Percentiles rank a stretch among this genome's conserved stretches.
phyloP scores from a whole-genome alignment of 2,888 invertebrate genomes.

The Ligdia adustata region DNA sequence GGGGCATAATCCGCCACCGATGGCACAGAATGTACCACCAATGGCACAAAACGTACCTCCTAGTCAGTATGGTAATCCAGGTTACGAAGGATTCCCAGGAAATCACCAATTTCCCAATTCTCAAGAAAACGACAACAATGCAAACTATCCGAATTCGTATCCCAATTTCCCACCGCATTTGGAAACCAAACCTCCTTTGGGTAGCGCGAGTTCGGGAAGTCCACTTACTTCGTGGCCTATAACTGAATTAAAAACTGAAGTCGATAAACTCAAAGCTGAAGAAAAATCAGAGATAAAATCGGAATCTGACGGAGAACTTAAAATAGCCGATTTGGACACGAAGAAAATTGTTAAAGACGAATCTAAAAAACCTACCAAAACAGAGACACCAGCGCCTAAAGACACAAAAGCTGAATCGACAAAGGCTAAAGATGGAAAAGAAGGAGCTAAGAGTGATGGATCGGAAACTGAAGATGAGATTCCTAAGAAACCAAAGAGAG shows the following conservation, averaged over 20 bases:
- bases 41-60: constrained; percentile 44
- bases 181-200: constrained; percentile 71
- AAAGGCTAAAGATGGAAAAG: constrained; percentile 51
- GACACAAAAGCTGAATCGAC: constrained; percentile 44
- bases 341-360: constrained; percentile 76
- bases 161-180: constrained; percentile 60
- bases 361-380: constrained; percentile 47
- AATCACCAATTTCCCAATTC: constrained; percentile 57
- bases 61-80: constrained; percentile 49
- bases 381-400: constrained; percentile 41
- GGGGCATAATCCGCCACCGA: constrained; percentile 46
- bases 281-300: constrained; percentile 76
- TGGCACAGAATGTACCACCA: constrained; percentile 53
- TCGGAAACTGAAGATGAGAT: constrained; percentile 65
- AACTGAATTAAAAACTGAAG: constrained; percentile 72
- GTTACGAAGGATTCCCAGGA: constrained; percentile 56
- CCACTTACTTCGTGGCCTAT: constrained; percentile 74
- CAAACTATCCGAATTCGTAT: constrained; percentile 59
- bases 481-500: constrained; percentile 60
- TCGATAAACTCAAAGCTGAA: constrained; percentile 73
- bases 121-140: constrained; percentile 48
- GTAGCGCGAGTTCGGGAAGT: constrained; percentile 67
- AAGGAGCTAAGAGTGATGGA: constrained; percentile 52
- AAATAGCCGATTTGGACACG: constrained; percentile 79
- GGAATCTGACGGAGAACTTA: constrained; percentile 80